Conservation (phyloP, 2,888 invertebrate genomes). For the Caenorhabditis sp. region DNA sequence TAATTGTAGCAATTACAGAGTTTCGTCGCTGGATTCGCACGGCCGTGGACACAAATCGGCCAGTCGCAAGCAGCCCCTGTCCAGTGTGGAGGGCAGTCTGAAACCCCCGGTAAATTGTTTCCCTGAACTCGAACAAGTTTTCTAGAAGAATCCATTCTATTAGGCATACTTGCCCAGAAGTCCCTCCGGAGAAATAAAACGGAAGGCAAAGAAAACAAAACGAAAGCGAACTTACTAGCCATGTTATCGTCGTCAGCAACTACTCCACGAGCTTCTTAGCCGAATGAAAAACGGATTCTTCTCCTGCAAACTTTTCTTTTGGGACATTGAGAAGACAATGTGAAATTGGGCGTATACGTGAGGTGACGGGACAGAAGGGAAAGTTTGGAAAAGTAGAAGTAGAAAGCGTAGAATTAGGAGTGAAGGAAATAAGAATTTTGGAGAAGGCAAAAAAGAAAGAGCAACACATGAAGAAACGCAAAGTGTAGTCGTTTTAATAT, state of each 20-base stretch:
- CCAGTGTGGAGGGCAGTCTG: constrained; percentile 69
- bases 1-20: constrained; percentile 59
- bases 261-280: constrained; percentile 15
- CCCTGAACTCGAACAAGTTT: not conserved
- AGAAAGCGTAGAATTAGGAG: not conserved
- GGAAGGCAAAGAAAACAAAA: constrained; percentile 5
- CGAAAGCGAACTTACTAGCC: constrained; percentile 58
- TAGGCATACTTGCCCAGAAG: constrained; percentile 46
- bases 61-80: constrained; percentile 68
- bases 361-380: not conserved
- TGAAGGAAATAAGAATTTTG: constrained; percentile 2
- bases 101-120: not conserved
- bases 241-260: constrained; percentile 37
- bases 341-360: constrained; percentile 57
- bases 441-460: constrained; percentile 20
- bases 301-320: constrained; percentile 43
- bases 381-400: constrained; percentile 15
- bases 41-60: constrained; percentile 67
- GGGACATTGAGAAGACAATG: constrained; percentile 47
- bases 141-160: constrained; percentile 23
- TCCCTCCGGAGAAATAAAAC: constrained; percentile 47
- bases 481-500: constrained; percentile 36
- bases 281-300: constrained; percentile 14
- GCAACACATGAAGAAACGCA: constrained; percentile 3
- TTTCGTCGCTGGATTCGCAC: constrained; percentile 63